These are phyloP conservation scores for Urocynchramus pylzowi DNA, from an alignment of 2,113 vertebrate species.

Conservation along the genomic window DNA sequence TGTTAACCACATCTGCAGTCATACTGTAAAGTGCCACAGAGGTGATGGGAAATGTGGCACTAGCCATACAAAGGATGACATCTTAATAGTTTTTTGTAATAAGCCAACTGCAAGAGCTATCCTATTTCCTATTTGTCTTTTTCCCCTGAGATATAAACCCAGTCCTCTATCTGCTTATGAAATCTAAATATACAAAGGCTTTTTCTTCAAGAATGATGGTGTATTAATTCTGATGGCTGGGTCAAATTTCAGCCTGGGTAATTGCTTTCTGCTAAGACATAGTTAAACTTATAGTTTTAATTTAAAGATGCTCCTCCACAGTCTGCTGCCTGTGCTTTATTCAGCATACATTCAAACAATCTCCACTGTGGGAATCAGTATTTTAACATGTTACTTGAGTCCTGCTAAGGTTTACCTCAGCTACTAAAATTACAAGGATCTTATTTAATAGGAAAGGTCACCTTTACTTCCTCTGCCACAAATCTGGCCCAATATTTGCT, in stretches of 20 bases:
- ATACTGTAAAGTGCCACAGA: background rate
- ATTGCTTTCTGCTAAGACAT: slow-evolving; percentile 34
- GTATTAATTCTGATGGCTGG: background rate
- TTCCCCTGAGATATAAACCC: background rate
- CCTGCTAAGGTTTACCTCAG: background rate
- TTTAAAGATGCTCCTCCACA: slow-evolving; percentile 2
- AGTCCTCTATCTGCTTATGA: slow-evolving; percentile 26
- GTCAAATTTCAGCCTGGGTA: slow-evolving; percentile 38
- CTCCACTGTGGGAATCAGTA: background rate
- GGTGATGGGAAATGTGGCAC: background rate
- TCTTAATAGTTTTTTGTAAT: slow-evolving; percentile 35
- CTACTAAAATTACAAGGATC: background rate
- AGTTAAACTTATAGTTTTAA: slow-evolving; percentile 30
- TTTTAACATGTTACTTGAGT: background rate
- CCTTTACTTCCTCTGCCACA: background rate
- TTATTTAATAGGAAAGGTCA: background rate
- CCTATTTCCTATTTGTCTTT: slow-evolving; percentile 13
- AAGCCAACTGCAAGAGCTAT: background rate
- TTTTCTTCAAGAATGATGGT: background rate
- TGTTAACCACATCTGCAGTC: background rate
- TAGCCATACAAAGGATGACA: background rate
- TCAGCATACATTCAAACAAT: background rate
- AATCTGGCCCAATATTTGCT: background rate
- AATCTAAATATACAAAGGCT: slow-evolving; percentile 54
- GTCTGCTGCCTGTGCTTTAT: background rate